Conservation (phyloP, 2,888 invertebrate species). For the Ophioninae sp. region DNA sequence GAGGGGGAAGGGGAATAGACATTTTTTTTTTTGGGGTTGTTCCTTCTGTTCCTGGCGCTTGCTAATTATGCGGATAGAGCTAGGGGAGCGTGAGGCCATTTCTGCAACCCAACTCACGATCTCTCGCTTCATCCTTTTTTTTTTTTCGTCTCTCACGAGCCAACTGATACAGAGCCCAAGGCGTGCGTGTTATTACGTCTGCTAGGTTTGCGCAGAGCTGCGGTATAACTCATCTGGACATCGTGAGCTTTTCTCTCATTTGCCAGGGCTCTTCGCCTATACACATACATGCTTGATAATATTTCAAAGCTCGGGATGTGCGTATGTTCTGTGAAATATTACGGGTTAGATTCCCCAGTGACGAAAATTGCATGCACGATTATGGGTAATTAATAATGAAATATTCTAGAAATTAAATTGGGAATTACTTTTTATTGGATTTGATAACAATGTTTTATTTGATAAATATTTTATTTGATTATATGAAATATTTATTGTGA, state of each 20-base stretch:
- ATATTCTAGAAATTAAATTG: not conserved
- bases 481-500: too few species aligned
- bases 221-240: slow-evolving; percentile 56
- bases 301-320: slow-evolving; percentile 9
- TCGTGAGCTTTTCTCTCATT: slow-evolving; percentile 55
- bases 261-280: slow-evolving; percentile 18
- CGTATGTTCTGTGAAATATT: slow-evolving; percentile 17
- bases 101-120: slow-evolving; percentile 65
- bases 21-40: slow-evolving; percentile 54
- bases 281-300: slow-evolving; percentile 12
- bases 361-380: not conserved
- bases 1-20: slow-evolving; percentile 11
- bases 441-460: too few species aligned
- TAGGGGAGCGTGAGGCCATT: slow-evolving; percentile 73
- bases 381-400: too few species aligned
- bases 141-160: slow-evolving; percentile 35
- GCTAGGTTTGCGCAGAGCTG: slow-evolving; percentile 32
- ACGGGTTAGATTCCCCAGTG: not conserved
- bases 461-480: too few species aligned
- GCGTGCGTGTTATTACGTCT: slow-evolving; percentile 62
- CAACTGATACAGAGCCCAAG: slow-evolving; percentile 53
- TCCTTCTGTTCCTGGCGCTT: slow-evolving; percentile 67
- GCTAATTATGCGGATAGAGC: slow-evolving; percentile 75
- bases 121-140: slow-evolving; percentile 37
- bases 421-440: too few species aligned